Conservation (phyloP, 1,140 invertebrate genomes). For the Chironomus tepperi region DNA sequence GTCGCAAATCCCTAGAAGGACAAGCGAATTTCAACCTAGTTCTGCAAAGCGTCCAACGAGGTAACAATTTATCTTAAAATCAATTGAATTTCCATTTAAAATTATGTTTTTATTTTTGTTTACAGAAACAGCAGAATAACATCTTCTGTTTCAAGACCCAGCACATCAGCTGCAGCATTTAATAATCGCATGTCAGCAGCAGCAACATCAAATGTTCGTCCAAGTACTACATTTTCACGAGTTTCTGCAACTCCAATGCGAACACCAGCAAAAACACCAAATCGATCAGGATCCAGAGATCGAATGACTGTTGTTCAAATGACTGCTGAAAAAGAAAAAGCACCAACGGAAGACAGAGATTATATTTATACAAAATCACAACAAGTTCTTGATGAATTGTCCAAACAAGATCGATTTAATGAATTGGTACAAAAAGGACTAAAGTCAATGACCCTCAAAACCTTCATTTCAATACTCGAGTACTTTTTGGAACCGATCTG, state of each 20-base stretch:
- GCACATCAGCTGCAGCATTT: too few species aligned
- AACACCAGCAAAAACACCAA: slow-evolving; percentile 3
- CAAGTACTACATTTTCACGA: not conserved
- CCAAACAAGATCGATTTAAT: not conserved
- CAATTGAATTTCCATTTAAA: too few species aligned
- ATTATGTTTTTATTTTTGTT: not conserved
- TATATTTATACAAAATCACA: not conserved
- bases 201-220: not conserved
- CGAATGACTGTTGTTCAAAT: not conserved
- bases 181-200: not conserved
- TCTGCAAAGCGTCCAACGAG: not conserved
- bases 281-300: not conserved
- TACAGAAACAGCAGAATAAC: not conserved
- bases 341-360: not conserved
- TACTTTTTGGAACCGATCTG: slow-evolving; percentile 31
- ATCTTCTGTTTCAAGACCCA: not conserved
- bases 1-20: not conserved
- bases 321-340: slow-evolving; percentile 1
- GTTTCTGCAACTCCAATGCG: not conserved
- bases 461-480: slow-evolving; percentile 35
- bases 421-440: slow-evolving; percentile 26
- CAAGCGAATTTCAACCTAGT: not conserved
- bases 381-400: not conserved
- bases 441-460: slow-evolving; percentile 36
- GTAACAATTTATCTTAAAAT: not conserved